phyloP scores from a whole-genome alignment of 2,113 vertebrate species.

The Illadopsis cleaveri region DNA sequence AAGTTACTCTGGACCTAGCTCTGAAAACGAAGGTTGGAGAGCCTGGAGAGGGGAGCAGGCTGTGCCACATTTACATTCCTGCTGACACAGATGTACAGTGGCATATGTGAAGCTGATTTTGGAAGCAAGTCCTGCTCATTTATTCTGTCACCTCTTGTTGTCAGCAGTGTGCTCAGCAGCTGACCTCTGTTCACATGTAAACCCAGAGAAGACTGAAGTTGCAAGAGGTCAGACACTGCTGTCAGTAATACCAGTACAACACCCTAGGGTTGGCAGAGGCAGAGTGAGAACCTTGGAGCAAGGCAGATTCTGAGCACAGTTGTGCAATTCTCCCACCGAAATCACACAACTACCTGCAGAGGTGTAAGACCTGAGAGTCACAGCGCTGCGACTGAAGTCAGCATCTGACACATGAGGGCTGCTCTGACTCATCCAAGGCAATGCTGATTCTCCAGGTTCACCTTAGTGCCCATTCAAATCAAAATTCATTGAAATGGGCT shows the following conservation, averaged over 20 bases:
- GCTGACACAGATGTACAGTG: background rate
- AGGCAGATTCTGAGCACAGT: background rate
- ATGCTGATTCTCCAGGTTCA: background rate
- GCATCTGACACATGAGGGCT: constrained; percentile 12
- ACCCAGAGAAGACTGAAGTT: background rate
- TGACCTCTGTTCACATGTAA: background rate
- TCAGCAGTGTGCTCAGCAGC: fast-evolving
- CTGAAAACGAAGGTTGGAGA: background rate
- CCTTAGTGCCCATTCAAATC: background rate
- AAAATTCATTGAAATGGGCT: background rate
- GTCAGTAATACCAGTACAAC: background rate
- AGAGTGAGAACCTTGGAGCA: background rate
- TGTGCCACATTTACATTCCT: background rate
- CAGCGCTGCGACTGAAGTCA: background rate
- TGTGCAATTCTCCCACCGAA: background rate
- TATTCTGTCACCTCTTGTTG: background rate
- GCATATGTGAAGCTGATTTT: background rate
- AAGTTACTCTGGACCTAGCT: background rate
- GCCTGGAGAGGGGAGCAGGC: background rate
- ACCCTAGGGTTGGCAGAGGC: background rate
- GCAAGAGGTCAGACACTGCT: background rate
- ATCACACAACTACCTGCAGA: background rate
- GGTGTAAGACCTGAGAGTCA: background rate
- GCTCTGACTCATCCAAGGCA: constrained; percentile 30
- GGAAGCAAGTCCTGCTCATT: background rate